A percentile compares a stretch with the other conserved stretches of the same genome.
Evolutionary conservation across 2,797 vertebrate species (phyloP).

Genomic region (Onychomys leucogaster): DNA sequence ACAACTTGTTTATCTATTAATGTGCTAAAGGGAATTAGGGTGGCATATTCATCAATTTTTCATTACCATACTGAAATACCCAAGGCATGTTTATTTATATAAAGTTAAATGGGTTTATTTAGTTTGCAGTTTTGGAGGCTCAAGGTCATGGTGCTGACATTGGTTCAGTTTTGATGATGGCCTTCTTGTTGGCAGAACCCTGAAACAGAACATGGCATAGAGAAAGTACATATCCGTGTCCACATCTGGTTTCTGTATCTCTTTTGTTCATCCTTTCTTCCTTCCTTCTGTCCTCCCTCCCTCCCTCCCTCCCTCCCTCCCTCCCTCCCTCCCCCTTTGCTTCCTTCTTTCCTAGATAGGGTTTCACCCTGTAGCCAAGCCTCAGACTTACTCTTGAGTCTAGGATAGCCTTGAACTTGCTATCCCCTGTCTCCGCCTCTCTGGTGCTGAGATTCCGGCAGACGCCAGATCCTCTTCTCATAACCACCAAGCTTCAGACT

Average conservation of each 20-base stretch:
- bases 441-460: not conserved
- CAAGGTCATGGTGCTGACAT: not conserved
- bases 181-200: not conserved
- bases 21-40: not conserved
- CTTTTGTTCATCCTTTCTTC: not conserved
- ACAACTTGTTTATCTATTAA: not conserved
- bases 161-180: not conserved
- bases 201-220: not conserved
- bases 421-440: not conserved
- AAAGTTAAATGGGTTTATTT: not conserved
- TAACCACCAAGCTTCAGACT: not conserved
- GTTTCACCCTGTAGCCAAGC: not conserved
- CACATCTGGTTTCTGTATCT: not conserved
- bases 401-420: not conserved
- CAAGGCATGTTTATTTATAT: not conserved
- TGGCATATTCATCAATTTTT: not conserved
- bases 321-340: fast-evolving
- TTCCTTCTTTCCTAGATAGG: no score
- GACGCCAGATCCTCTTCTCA: not conserved
- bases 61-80: not conserved
- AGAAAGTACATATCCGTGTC: not conserved
- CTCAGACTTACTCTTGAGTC: not conserved
- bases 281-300: fast-evolving
- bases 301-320: no score
- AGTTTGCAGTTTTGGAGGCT: not conserved